These are phyloP conservation scores for Cartodere bifasciata DNA, from an alignment of 2,888 invertebrate genomes.

Conservation along the genomic window DNA sequence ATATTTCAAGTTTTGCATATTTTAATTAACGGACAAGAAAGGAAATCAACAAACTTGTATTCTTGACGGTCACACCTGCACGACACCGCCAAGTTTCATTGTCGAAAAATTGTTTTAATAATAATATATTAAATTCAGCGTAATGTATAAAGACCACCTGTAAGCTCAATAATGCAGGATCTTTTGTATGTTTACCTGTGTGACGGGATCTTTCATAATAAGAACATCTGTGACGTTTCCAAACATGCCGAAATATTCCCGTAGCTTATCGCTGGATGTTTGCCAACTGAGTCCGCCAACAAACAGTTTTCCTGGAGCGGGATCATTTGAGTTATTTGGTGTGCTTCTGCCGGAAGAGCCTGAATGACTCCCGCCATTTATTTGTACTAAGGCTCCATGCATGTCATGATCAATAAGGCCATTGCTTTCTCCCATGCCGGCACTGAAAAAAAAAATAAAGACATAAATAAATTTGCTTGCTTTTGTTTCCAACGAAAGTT, in stretches of 20 bases:
- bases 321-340: constrained; percentile 51
- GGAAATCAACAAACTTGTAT: too few species aligned
- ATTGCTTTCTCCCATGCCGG: constrained; percentile 40
- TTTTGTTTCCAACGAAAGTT: constrained; percentile 9
- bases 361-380: constrained; percentile 41
- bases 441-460: constrained; percentile 33
- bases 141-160: too few species aligned
- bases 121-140: too few species aligned
- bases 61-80: too few species aligned
- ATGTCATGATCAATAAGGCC: constrained; percentile 41
- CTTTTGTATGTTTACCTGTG: constrained; percentile 83
- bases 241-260: constrained; percentile 86
- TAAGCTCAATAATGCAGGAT: too few species aligned
- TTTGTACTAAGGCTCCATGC: constrained; percentile 30
- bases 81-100: too few species aligned
- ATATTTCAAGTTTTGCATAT: too few species aligned
- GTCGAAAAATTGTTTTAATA: too few species aligned
- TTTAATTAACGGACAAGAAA: too few species aligned
- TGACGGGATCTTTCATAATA: constrained; percentile 89
- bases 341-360: constrained; percentile 65
- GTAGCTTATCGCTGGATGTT: constrained; percentile 82
- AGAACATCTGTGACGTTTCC: constrained; percentile 83
- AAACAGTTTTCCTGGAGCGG: constrained; percentile 76
- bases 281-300: constrained; percentile 90
- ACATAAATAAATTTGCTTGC: constrained; percentile 9